Percentiles rank a stretch among this genome's conserved stretches.
These are phyloP conservation scores for Spodoptera exigua DNA, from an alignment of 2,888 invertebrate genomes.

Conservation along the genomic window DNA sequence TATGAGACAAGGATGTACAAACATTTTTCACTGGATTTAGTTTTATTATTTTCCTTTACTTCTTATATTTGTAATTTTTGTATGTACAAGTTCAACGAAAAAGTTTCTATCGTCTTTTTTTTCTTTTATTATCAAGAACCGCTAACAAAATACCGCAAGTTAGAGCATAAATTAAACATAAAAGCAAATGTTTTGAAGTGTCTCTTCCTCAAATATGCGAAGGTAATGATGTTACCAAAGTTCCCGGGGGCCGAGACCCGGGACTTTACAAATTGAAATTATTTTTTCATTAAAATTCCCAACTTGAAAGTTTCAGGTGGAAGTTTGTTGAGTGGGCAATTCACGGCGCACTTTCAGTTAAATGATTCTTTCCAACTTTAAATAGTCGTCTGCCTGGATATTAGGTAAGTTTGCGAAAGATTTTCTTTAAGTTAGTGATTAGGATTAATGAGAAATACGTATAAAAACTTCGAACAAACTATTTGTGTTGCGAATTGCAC, in stretches of 20 bases:
- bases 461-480: neutral
- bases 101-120: constrained; percentile 13
- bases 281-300: constrained; percentile 87
- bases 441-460: constrained; percentile 10
- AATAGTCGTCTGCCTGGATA: constrained; percentile 61
- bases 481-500: no score
- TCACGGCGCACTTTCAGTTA: constrained; percentile 72
- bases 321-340: constrained; percentile 80
- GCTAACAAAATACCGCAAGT: constrained; percentile 54
- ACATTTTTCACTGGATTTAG: no score
- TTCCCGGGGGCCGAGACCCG: constrained; percentile 62
- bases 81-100: constrained; percentile 2
- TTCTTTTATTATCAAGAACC: constrained; percentile 26
- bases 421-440: constrained; percentile 46
- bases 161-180: constrained; percentile 61
- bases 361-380: constrained; percentile 73
- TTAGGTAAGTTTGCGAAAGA: constrained; percentile 50
- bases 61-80: neutral
- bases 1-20: no score
- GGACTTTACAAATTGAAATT: constrained; percentile 85
- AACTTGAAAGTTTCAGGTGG: constrained; percentile 78
- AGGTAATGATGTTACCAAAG: constrained; percentile 81
- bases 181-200: constrained; percentile 72
- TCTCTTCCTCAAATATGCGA: constrained; percentile 78
- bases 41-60: no score